A percentile compares a stretch with the other conserved stretches of the same genome.
These are phyloP conservation scores for Nymphicus hollandicus DNA, from an alignment of 2,113 vertebrate species.

Conservation along the genomic window DNA sequence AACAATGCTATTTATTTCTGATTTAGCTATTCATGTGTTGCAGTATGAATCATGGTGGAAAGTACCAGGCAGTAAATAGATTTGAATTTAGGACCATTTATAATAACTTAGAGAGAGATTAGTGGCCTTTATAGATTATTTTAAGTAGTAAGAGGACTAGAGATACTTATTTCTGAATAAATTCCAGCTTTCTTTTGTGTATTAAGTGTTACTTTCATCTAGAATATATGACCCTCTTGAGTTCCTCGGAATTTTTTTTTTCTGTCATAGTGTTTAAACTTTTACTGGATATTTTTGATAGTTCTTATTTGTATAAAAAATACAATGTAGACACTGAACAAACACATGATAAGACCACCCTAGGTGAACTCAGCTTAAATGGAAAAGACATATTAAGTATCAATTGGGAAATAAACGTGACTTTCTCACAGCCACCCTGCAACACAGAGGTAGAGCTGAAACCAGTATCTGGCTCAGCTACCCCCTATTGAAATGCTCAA, in stretches of 20 bases:
- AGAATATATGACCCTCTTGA: neutral
- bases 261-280: neutral
- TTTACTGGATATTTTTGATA: neutral
- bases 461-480: neutral
- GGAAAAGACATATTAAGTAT: neutral
- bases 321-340: neutral
- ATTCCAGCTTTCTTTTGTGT: neutral
- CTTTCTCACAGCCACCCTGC: fast-evolving
- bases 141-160: neutral
- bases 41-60: neutral
- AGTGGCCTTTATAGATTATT: neutral
- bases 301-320: neutral
- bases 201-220: neutral
- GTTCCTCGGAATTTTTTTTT: neutral
- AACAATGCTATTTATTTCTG: neutral
- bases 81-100: neutral
- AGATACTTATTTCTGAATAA: neutral
- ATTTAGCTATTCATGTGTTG: neutral
- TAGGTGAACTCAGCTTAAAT: neutral
- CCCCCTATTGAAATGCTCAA: neutral
- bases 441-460: neutral
- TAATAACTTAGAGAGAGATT: neutral
- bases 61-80: neutral
- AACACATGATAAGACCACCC: neutral
- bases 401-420: neutral